Base-by-base conservation (phyloP, 2,888 invertebrate species). In the Stegana nigrithorax region DNA sequence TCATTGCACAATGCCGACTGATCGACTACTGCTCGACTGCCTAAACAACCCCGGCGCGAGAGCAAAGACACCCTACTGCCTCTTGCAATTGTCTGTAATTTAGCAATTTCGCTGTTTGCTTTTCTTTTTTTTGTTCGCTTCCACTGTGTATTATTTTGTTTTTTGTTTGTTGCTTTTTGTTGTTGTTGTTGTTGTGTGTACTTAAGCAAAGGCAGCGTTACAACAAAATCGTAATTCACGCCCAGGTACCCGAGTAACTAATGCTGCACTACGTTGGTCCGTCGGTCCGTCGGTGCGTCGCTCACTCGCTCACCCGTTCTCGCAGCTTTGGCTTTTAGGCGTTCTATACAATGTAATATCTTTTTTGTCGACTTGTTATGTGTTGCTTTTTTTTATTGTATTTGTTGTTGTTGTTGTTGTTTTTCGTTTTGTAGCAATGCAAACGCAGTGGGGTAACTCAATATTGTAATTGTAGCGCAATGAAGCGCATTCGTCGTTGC, bases 391-490 rank as follows among this genome's bases (percentile, higher is more conserved):
- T 25, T 39, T 72, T 73, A 65, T 70, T 62, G 63, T 63, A 42
- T n/a, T 25, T 14, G n/a, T 32, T 7, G 44, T n/a, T 10, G 25
- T 45, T 39, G 23, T 23, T 1, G 14, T 26, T 4, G 27, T 42
- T 42, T 42, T 27, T 7, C 14, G 19, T 29, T 53, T 32, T 29
- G 56, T 23, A n/a, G 27, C 45, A 19, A 23, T 14, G 36, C 12
- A 17, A 21, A 25, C 44, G 47, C 47, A 26, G 47, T 50, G 25
- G 55, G 60, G 80, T 76, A 79, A 76, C 78, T 78, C 73, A 76
- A 76, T 82, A 82, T 81, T 80, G 82, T 81, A 82, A 82, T 82
- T 82, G 82, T 83, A 82, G 74, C 83, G 79, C 82, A 83, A 83
- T 82, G 81, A 81, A 81, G 81, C 81, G 73, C 75, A 78, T 72